Evolutionary conservation across 2,888 invertebrate genomes (phyloP), one percentile per base, ranked within the genome.

Genomic region (Pharmacophagus antenor): DNA sequence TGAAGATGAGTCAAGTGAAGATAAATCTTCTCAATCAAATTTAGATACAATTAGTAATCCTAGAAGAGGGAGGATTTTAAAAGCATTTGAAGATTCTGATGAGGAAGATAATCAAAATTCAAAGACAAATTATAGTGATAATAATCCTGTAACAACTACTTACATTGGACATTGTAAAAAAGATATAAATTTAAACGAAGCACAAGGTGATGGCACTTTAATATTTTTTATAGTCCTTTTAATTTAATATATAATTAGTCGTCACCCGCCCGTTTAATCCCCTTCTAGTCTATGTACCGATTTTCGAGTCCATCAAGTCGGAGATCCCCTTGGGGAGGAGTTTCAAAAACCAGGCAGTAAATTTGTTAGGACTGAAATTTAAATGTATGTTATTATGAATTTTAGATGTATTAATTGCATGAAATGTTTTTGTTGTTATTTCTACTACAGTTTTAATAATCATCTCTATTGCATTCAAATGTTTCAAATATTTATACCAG

Each of bases 41-140:
- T 70, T 73, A 31, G 83, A 84, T 41, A 70, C 78, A 62, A 61
- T 64, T 10, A 55, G 58, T 4, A 82, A 75, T 54, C 71, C 74
- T 17, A 87, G 76, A 63, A 89, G 84, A 66, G 79, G 88, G 2
- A 81, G 90, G 68, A 90, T 90, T 63, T 74, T 89, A 54, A 90
- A 88, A 71, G 90, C 89, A 0, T 90, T 90, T 71, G 88, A 88
- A 71, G 89, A 89, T 71, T 89, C 90, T 1, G 90, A 89, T 71
- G 88, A 89, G 64, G 90, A 90, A 66, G 73, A 73, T 21, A 22
- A 42, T 44, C 52, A 56, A 20, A 49, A 48, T n/a, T 4, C 18
- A 17, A 46, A 20, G n/a, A n/a, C n/a, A n/a, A n/a, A n/a, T n/a
- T n/a, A n/a, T 44, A 52, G 42, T 51, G 44, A 7, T 46, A 22